Evolutionary conservation across 2,113 vertebrate species (phyloP), one percentile per base, ranked within the genome.

Genomic region (Callospermophilus lateralis): DNA sequence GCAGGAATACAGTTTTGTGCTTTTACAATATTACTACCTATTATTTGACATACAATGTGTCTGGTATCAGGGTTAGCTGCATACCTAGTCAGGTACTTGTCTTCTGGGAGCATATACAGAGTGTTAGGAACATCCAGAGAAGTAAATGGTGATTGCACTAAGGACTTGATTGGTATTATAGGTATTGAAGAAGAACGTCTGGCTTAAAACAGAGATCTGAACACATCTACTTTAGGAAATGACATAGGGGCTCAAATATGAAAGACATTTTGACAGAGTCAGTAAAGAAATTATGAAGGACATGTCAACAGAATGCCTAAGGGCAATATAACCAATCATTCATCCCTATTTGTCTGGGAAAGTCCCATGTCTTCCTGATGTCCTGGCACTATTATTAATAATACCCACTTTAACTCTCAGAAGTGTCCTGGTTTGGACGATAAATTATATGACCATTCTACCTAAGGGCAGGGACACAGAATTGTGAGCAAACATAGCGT

Each of bases 311-410:
- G 48, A 83, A 83, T 85, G 32, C 78, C 61, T 61, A 24, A 68
- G 63, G 77, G 73, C 95, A 65, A 51, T 42, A 4, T 93, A 42
- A 32, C 67, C 78, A 32, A 68, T 55, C 87, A 87, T 87, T 67
- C 58, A 96, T 96, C 88, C 67, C 26, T 84, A 22, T 91, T 95
- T 89, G 30, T 92, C 90, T 67, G 61, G 10, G 28, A 68, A 45
- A 70, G 84, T 72, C 17, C 30, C 65, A 79, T 48, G 86, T 73
- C 39, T 53, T 15, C 16, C 55, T 76, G 20, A 48, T 76, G 58
- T 81, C 34, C 34, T 76, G 39, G 55, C 76, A 79, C 51, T 61
- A 48, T 79, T 96, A 97, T 98, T 94, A 96, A 97, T 95, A 89
- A 91, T 39, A 65, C 3, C 8, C 20, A 45, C 42, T 93, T 95